Conservation (phyloP, 2,113 vertebrate genomes). For the Rostratula benghalensis region DNA sequence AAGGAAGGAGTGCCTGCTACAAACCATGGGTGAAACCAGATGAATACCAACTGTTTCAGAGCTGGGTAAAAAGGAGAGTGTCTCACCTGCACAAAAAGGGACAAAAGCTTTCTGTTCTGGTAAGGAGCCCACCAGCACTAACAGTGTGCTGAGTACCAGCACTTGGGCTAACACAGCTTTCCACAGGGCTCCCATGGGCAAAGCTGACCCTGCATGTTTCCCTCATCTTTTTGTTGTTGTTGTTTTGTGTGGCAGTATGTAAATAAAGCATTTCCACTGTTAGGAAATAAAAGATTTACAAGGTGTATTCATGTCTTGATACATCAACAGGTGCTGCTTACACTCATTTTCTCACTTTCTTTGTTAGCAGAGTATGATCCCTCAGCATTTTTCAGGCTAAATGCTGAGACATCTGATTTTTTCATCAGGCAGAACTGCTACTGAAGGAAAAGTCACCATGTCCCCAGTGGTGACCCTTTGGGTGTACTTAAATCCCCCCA, state of each 20-base stretch:
- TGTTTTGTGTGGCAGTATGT: background rate
- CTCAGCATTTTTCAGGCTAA: background rate
- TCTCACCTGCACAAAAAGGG: background rate
- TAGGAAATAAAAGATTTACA: background rate
- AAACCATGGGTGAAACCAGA: background rate
- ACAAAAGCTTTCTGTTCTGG: background rate
- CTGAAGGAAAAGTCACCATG: background rate
- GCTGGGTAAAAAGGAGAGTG: background rate
- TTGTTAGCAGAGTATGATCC: fast-evolving
- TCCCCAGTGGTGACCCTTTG: background rate
- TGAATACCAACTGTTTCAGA: background rate
- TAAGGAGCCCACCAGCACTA: background rate
- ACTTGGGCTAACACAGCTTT: background rate
- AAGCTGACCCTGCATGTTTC: background rate
- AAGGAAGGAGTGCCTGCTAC: background rate
- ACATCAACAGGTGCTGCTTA: background rate
- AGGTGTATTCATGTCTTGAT: background rate
- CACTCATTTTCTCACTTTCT: background rate
- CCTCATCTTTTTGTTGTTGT: background rate
- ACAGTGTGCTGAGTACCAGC: background rate
- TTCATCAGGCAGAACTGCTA: background rate
- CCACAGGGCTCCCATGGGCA: fast-evolving
- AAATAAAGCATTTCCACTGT: background rate
- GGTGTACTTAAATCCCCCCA: background rate
- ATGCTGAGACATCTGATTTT: background rate